Conservation (phyloP, 2,113 vertebrate genomes). For the Lophochroa leadbeateri region DNA sequence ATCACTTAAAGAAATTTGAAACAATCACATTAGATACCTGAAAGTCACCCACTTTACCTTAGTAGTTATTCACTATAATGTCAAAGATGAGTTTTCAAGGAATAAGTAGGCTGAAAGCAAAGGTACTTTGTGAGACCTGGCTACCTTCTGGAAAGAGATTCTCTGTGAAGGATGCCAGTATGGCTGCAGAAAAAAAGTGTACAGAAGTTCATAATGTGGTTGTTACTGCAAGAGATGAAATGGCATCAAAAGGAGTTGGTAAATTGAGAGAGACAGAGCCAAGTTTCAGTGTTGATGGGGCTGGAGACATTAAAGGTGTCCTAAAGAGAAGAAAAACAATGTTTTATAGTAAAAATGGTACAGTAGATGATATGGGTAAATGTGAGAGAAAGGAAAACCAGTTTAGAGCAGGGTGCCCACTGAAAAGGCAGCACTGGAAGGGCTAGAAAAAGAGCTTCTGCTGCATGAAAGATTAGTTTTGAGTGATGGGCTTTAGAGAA, state of each 20-base stretch:
- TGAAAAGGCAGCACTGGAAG: background rate
- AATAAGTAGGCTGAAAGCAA: background rate
- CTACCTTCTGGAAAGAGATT: background rate
- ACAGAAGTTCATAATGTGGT: background rate
- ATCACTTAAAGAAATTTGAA: background rate
- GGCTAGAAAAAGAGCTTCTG: background rate
- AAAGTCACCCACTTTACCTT: background rate
- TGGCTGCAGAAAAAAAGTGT: background rate
- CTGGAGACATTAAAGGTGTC: background rate
- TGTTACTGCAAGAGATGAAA: background rate
- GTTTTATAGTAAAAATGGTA: background rate
- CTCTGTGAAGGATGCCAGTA: accelerated
- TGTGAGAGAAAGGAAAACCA: background rate
- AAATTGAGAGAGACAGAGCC: background rate
- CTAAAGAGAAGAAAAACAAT: background rate
- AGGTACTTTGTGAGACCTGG: background rate
- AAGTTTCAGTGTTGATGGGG: background rate
- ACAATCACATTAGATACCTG: background rate
- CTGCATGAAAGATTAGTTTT: background rate
- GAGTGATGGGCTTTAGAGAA: background rate
- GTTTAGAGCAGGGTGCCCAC: background rate
- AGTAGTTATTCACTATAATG: background rate
- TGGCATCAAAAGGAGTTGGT: background rate
- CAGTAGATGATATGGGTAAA: background rate
- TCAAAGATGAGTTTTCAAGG: background rate